These are phyloP conservation scores for Drosophila birchii DNA, from an alignment of 2,888 invertebrate genomes.

Conservation along the genomic window DNA sequence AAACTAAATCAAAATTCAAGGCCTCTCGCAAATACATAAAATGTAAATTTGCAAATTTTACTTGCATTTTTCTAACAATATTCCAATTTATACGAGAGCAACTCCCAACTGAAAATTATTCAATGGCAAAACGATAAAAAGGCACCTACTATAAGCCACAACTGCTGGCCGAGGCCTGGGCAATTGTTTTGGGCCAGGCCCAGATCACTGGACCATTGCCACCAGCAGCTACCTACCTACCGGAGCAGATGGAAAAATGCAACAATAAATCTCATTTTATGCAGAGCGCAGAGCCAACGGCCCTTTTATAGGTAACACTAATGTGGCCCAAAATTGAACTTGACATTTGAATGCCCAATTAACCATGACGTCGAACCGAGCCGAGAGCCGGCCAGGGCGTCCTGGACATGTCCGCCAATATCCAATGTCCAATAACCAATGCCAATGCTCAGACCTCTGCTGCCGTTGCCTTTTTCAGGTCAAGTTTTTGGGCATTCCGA, in stretches of 20 bases:
- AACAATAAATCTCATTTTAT: conserved; percentile 83
- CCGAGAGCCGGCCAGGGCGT: conserved; percentile 14
- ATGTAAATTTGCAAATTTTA: conserved; percentile 27
- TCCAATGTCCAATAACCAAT: conserved; percentile 12
- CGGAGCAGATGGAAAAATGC: conserved; percentile 70
- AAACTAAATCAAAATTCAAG: conserved; percentile 22
- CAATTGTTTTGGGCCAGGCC: conserved; percentile 58
- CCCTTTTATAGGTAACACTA: conserved; percentile 85
- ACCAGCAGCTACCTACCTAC: conserved; percentile 46
- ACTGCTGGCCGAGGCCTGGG: conserved; percentile 24
- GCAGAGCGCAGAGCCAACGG: conserved; percentile 70
- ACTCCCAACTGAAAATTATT: conserved; percentile 62
- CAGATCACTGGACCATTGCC: conserved; percentile 72
- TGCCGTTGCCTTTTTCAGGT: conserved; percentile 58
- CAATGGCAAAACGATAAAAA: conserved; percentile 54
- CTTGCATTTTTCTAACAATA: conserved; percentile 62
- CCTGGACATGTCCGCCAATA: conserved; percentile 34
- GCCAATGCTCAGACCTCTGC: conserved; percentile 9
- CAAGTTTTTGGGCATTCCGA: conserved; percentile 68
- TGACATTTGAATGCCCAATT: conserved; percentile 85
- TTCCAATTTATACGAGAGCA: conserved; percentile 60
- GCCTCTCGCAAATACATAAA: conserved; percentile 1
- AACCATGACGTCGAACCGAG: conserved; percentile 77
- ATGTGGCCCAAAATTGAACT: conserved; percentile 84
- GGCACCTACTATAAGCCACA: neutral